Conservation (phyloP, 2,797 vertebrate genomes). For the Triplophysa bombifrons region DNA sequence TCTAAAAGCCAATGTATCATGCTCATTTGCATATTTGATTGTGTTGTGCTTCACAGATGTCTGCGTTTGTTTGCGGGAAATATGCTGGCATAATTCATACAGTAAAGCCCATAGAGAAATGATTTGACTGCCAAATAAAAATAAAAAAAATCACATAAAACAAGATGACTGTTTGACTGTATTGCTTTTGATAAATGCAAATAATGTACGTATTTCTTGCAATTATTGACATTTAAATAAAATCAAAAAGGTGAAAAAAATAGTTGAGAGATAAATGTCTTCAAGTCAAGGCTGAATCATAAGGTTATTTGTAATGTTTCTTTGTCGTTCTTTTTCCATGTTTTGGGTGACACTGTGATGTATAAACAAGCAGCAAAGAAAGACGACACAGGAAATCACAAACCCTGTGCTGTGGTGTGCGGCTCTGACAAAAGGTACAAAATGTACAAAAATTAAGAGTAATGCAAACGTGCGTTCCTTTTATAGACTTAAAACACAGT, state of each 20-base stretch:
- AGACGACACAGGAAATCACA: slow-evolving; percentile 45
- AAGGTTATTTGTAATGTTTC: background rate
- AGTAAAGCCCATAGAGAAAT: slow-evolving; percentile 55
- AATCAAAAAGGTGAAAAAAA: slow-evolving; percentile 5
- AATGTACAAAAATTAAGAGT: slow-evolving; percentile 27
- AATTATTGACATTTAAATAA: slow-evolving; percentile 14
- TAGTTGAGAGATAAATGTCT: background rate
- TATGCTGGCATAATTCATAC: slow-evolving; percentile 59
- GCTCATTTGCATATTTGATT: slow-evolving; percentile 62
- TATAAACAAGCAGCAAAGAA: slow-evolving; percentile 33
- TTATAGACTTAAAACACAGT: background rate
- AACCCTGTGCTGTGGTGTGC: slow-evolving; percentile 40
- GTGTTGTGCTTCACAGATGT: slow-evolving; percentile 62
- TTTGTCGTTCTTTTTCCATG: slow-evolving; percentile 9
- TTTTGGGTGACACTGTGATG: slow-evolving; percentile 21
- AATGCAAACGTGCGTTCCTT: slow-evolving; percentile 18
- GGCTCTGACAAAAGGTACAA: slow-evolving; percentile 24
- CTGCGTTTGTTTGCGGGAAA: slow-evolving; percentile 55
- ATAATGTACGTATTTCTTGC: slow-evolving; percentile 7
- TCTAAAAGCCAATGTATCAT: slow-evolving; percentile 56
- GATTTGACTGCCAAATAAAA: slow-evolving; percentile 50
- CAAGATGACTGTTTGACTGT: slow-evolving; percentile 39
- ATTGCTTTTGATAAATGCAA: slow-evolving; percentile 27
- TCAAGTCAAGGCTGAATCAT: background rate
- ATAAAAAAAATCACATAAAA: slow-evolving; percentile 39